Base-by-base conservation (phyloP, 2,888 invertebrate genomes). In the Gymnosoma rotundatum region DNA sequence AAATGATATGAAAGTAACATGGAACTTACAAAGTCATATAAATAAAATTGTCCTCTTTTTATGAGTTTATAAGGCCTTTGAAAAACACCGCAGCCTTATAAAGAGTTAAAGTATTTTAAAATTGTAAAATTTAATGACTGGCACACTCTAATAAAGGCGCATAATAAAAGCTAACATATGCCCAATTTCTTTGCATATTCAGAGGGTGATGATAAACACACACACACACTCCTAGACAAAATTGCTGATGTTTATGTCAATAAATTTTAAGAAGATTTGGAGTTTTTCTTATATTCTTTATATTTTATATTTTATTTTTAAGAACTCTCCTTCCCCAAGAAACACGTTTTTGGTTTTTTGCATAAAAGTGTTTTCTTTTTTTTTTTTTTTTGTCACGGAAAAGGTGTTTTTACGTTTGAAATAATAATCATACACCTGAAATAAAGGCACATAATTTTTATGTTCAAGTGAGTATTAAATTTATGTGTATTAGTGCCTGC, bases 221-320 rank as follows among this genome's bases (percentile, higher is more conserved):
- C n/a, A 45, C 9, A 14, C 60, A 12, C 36, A 20, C 25, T 48
- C 42, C 2, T 18, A 45, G 12, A 42, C 21, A 25, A 66, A 50
- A 63, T 32, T 25, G 48, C 63, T 69, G 72, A 45, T 66, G 61
- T 67, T 78, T 58, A 50, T 74, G 78, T 78, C 84, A 84, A 84
- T 84, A 84, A 81, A 84, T 81, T 84, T 81, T 70, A 61, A 60
- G 63, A 78, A 84, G 84, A 81, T 84, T 84, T 84, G 16, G 66
- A 73, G 25, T 56, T 78, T 64, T 64, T 58, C 14, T 78, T 70
- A 50, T 67, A 60, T 75, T 78, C 36, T 75, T 73, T 21, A 75
- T 75, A 67, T 79, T 79, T 72, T 69, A 70, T 52, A n/a, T 78
- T 74, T n/a, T n/a, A n/a, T n/a, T n/a, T 63, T 54, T 58, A 48